Base-by-base conservation (phyloP, 23 tunicate species). In the Trididemnum clinides region DNA sequence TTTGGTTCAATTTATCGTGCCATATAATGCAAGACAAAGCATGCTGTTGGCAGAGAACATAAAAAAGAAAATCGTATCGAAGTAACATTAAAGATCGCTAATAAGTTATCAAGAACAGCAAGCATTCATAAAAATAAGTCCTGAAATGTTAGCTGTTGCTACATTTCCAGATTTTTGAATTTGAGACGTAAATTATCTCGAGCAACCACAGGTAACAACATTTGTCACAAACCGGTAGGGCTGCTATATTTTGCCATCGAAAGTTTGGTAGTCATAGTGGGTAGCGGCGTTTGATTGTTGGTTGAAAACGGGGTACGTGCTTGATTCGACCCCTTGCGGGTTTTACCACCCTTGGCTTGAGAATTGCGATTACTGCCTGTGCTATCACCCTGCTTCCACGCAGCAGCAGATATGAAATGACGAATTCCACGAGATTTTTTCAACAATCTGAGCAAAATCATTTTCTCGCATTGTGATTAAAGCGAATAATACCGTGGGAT, bases 361-460 rank as follows among this genome's bases (percentile, higher is more conserved):
- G 26, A 31, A 35, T 73, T 54, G 6, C 80, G 57, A 73, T 73
- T 63, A 23, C 65, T 51, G 76, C 57, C 75, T 34, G 74, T 22
- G 37, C 51, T 64, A 38, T 82, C 86, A 34, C 74, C 30, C 0
- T 58, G 84, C 37, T 39, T 82, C 71, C 86, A 59, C 27, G 76
- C 76, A 39, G 86, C 86, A 75, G 39, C 26, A 23, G 75, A 64
- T 26, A 82, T 64, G 29, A 82, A 82, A 23, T 64, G 86, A 29
- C 59, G 76, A 19, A 82, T 64, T 27, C 86, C 86, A 19, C 33
- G 75, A 26, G 86, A 39, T 36, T 82, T 82, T 38, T 65, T 64
- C 75, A 82, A 39, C 59, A 82, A 82, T 82, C 86, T 82, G 84
- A 79, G 31, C 71, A 34, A 79, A 57, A n/a, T n/a, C n/a, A n/a